These are phyloP conservation scores for Neotoxoptera formosana DNA, from an alignment of 1,140 invertebrate genomes.

Conservation along the genomic window DNA sequence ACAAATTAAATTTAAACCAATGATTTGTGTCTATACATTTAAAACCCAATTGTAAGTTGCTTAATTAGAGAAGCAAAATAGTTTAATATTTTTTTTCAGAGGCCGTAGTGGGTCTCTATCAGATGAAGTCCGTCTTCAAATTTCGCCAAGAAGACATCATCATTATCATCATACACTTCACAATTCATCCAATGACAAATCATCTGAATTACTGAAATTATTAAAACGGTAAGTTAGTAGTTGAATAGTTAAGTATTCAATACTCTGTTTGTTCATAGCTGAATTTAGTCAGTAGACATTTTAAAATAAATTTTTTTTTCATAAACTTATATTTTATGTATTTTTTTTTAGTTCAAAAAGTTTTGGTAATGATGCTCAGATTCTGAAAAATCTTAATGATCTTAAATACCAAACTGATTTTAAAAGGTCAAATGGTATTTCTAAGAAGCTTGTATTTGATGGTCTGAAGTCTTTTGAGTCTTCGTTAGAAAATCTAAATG, in stretches of 20 bases:
- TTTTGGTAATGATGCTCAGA: constrained; percentile 78
- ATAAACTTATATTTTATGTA: neutral
- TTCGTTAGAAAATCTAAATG: constrained; percentile 49
- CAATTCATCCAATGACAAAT: constrained; percentile 38
- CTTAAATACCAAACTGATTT: constrained; percentile 60
- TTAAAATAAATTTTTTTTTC: neutral
- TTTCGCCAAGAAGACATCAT: constrained; percentile 54
- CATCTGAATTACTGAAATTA: constrained; percentile 50
- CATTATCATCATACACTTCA: constrained; percentile 25
- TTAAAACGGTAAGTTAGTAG: constrained; percentile 50
- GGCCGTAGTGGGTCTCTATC: constrained; percentile 55
- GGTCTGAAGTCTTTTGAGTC: constrained; percentile 46
- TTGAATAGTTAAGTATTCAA: neutral
- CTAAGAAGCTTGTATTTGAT: constrained; percentile 54
- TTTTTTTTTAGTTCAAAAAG: constrained; percentile 70
- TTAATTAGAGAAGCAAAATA: neutral
- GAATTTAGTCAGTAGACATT: neutral
- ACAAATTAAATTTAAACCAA: neutral
- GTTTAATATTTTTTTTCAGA: constrained; percentile 48
- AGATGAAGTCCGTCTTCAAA: constrained; percentile 50
- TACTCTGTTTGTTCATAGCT: neutral
- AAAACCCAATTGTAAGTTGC: neutral
- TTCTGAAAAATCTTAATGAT: constrained; percentile 74
- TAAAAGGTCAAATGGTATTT: constrained; percentile 57
- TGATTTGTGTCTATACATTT: neutral